A percentile compares a stretch with the other conserved stretches of the same genome.
phyloP scores from a whole-genome alignment of 1,140 invertebrate genomes.

The Gonioctena quinquepunctata region DNA sequence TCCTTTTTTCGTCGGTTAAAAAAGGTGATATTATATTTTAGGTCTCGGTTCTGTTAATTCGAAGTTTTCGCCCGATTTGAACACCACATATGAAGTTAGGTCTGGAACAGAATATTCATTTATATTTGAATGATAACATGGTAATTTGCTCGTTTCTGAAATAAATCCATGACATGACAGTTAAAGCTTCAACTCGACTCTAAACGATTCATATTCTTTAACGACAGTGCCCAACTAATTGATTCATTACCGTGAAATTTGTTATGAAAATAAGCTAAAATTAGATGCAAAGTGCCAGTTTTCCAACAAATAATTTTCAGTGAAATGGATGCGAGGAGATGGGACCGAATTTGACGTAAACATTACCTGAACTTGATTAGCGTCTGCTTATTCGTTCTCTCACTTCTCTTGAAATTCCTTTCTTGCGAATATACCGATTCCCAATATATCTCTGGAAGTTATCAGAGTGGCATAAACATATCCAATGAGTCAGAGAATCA shows the following conservation, averaged over 20 bases:
- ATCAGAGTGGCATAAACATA: not conserved
- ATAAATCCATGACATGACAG: too few relatives aligned
- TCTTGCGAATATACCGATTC: not conserved
- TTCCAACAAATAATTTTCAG: not conserved
- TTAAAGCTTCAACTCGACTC: not conserved
- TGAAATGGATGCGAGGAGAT: not conserved
- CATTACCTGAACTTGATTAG: not conserved
- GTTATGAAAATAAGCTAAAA: not conserved
- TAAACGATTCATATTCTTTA: not conserved
- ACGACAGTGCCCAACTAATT: not conserved
- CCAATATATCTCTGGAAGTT: not conserved
- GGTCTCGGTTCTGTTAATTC: too few relatives aligned
- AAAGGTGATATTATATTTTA: too few relatives aligned
- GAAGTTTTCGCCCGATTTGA: too few relatives aligned
- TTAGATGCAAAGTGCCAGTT: not conserved
- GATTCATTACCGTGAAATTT: not conserved
- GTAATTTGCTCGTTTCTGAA: too few relatives aligned
- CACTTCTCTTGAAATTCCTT: not conserved
- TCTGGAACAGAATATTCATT: too few relatives aligned
- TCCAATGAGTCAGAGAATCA: not conserved
- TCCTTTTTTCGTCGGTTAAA: too few relatives aligned
- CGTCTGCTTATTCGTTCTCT: not conserved
- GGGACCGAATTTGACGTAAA: not conserved
- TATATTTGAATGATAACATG: too few relatives aligned
- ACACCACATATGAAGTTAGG: too few relatives aligned